These are phyloP conservation scores for Steatocranus sp. DNA, from an alignment of 2,797 vertebrate genomes.

Conservation along the genomic window DNA sequence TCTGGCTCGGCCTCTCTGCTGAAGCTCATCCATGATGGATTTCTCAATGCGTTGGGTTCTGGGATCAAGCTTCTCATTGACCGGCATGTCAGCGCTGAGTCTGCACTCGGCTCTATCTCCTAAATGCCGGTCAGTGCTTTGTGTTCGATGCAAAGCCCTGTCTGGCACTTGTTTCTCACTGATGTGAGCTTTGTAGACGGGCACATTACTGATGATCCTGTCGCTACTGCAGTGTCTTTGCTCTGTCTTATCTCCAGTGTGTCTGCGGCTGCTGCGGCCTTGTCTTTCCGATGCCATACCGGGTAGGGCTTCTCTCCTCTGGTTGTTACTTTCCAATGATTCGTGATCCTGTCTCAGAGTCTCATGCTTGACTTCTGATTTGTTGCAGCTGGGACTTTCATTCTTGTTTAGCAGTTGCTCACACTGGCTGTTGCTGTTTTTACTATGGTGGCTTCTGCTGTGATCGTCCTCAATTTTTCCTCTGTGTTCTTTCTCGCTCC, in stretches of 20 bases:
- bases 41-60: conserved; percentile 57
- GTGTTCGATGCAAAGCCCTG: conserved; percentile 35
- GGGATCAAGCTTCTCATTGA: conserved; percentile 37
- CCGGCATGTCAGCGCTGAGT: conserved; percentile 12
- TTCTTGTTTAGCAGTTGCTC: background rate
- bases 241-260: conserved; percentile 28
- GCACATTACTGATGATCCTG: conserved; percentile 61
- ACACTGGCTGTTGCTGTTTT: background rate
- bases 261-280: conserved; percentile 42
- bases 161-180: conserved; percentile 18
- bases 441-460: conserved; percentile 1
- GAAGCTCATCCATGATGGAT: conserved; percentile 62
- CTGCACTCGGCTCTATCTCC: conserved; percentile 38
- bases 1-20: conserved; percentile 58
- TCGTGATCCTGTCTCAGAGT: background rate
- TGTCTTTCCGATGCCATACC: conserved; percentile 25
- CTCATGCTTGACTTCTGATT: background rate
- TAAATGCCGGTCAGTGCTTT: conserved; percentile 52
- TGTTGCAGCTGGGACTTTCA: background rate
- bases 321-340: background rate
- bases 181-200: conserved; percentile 57
- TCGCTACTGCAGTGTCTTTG: conserved; percentile 56
- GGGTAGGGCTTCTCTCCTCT: background rate
- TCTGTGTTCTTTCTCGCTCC: conserved; percentile 39
- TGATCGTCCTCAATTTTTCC: conserved; percentile 26